Conservation (phyloP, 2,888 invertebrate species). For the Orchesellides sinensis region DNA sequence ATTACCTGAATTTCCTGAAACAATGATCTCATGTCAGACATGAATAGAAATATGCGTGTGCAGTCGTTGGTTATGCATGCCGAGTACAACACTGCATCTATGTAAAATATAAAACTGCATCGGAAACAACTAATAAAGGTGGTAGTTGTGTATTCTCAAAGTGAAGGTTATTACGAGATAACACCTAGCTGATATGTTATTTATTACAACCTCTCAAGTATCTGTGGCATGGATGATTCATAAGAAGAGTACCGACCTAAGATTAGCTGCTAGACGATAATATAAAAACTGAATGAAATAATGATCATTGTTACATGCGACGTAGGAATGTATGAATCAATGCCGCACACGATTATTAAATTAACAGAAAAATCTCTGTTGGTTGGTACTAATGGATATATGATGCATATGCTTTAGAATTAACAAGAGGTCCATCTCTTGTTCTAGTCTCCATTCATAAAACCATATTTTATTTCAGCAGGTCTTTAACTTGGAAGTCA, state of each 20-base stretch:
- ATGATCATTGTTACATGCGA: too few relatives aligned
- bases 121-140: conserved; percentile 4
- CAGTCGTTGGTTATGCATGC: neutral
- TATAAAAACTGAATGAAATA: too few relatives aligned
- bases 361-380: too few relatives aligned
- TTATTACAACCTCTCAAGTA: too few relatives aligned
- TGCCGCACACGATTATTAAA: too few relatives aligned
- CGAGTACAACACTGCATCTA: neutral
- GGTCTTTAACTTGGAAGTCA: conserved; percentile 2
- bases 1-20: neutral
- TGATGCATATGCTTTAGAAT: too few relatives aligned
- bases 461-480: conserved; percentile 50
- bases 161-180: neutral
- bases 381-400: too few relatives aligned
- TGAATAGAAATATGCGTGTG: neutral
- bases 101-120: conserved; percentile 5
- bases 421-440: neutral
- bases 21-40: conserved; percentile 6
- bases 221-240: neutral
- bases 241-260: too few relatives aligned
- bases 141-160: neutral
- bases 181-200: too few relatives aligned
- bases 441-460: neutral
- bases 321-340: too few relatives aligned
- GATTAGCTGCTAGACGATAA: too few relatives aligned